phyloP scores from a whole-genome alignment of 2,797 vertebrate genomes.

The Typhlichthys subterraneus region DNA sequence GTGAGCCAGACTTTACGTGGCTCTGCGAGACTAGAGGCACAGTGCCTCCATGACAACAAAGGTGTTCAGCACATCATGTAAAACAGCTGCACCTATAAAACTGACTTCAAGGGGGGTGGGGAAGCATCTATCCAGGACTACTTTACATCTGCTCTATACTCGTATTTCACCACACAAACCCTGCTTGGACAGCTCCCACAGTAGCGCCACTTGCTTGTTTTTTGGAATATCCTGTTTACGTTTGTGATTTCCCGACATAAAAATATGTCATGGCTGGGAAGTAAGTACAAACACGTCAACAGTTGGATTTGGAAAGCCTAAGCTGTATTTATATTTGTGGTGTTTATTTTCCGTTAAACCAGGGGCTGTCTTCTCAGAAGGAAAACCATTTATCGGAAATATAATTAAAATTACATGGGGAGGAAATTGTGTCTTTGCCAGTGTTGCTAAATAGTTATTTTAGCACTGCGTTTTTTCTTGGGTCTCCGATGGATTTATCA shows the following conservation, averaged over 20 bases:
- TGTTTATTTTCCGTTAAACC: neutral
- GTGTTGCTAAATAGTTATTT: constrained; percentile 40
- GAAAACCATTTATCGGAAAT: neutral
- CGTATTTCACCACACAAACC: constrained; percentile 1
- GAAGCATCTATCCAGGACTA: constrained; percentile 19
- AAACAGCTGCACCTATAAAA: constrained; percentile 46
- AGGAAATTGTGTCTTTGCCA: constrained; percentile 5
- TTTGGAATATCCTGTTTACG: constrained; percentile 7
- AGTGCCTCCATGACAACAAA: constrained; percentile 38
- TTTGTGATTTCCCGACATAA: constrained; percentile 15
- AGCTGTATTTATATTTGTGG: neutral
- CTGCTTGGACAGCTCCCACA: constrained; percentile 1
- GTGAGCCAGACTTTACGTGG: neutral
- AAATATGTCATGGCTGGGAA: constrained; percentile 20
- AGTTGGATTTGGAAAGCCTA: constrained; percentile 5
- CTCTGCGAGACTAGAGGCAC: neutral
- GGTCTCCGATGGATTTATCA: constrained; percentile 1
- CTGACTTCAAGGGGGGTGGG: constrained; percentile 25
- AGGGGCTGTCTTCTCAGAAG: neutral
- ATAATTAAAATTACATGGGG: neutral
- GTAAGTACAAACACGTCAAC: constrained; percentile 19
- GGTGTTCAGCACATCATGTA: constrained; percentile 47
- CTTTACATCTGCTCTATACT: constrained; percentile 7
- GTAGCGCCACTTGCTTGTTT: neutral
- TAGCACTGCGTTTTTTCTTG: constrained; percentile 3